Evolutionary conservation across 2,888 invertebrate species (phyloP).

Genomic region (Perdita meconis): DNA sequence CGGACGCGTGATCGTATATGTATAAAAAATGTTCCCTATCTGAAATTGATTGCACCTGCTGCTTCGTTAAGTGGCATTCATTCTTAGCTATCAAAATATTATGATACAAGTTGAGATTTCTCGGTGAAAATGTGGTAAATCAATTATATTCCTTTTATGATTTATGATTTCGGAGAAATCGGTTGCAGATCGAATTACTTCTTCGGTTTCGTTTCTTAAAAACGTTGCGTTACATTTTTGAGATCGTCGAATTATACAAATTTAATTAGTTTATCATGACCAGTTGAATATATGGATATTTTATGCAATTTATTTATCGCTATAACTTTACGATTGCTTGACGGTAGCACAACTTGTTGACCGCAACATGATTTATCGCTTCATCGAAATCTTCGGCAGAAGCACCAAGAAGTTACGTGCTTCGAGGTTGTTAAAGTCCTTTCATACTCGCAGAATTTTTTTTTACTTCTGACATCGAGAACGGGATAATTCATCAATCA

Average conservation of each 20-base stretch:
- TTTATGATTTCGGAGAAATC: slow-evolving; percentile 44
- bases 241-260: not conserved
- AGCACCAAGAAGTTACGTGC: too few species aligned
- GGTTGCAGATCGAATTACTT: slow-evolving; percentile 21
- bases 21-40: not conserved
- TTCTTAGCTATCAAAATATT: slow-evolving; percentile 10
- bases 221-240: not conserved
- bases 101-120: slow-evolving; percentile 15
- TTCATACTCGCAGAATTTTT: too few species aligned
- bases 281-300: too few species aligned
- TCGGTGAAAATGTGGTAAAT: slow-evolving; percentile 55
- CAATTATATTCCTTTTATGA: slow-evolving; percentile 45
- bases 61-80: slow-evolving; percentile 7
- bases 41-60: not conserved
- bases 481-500: too few species aligned
- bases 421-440: too few species aligned
- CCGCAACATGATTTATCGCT: too few species aligned
- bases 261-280: not conserved
- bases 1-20: too few species aligned
- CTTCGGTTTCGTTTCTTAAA: not conserved
- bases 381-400: too few species aligned
- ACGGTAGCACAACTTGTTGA: too few species aligned
- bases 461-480: too few species aligned
- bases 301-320: too few species aligned
- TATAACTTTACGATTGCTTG: too few species aligned